Percentiles rank a stretch among this genome's conserved stretches.
These are phyloP conservation scores for Euphydryas editha DNA, from an alignment of 2,888 invertebrate genomes.

Conservation along the genomic window DNA sequence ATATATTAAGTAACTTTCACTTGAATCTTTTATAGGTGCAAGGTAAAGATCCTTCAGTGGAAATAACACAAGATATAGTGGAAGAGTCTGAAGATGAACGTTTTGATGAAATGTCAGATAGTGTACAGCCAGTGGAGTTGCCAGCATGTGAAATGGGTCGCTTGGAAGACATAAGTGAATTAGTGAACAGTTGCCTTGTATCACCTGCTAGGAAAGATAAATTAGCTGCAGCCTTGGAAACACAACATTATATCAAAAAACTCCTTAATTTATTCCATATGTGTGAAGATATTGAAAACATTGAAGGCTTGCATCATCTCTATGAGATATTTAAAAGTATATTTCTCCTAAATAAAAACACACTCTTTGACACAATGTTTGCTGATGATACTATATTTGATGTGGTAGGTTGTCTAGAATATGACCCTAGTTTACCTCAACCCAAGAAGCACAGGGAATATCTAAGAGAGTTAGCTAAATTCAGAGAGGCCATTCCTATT, in stretches of 20 bases:
- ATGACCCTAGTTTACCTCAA: constrained; percentile 94
- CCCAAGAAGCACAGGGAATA: constrained; percentile 98
- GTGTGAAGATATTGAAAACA: constrained; percentile 98
- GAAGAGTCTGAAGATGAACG: constrained; percentile 98
- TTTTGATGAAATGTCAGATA: constrained; percentile 98
- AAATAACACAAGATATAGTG: constrained; percentile 98
- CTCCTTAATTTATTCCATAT: constrained; percentile 97
- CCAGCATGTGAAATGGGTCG: constrained; percentile 97
- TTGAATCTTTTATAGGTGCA: constrained; percentile 88
- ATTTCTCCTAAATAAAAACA: constrained; percentile 98
- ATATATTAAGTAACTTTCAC: background rate
- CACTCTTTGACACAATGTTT: constrained; percentile 98
- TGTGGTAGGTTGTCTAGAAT: constrained; percentile 99
- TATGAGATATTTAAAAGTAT: constrained; percentile 99
- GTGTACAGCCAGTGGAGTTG: constrained; percentile 96
- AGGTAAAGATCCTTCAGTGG: constrained; percentile 99
- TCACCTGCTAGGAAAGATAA: constrained; percentile 97
- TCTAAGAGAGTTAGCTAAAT: constrained; percentile 95
- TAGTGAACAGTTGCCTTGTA: constrained; percentile 93
- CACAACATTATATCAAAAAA: constrained; percentile 97
- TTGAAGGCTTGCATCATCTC: constrained; percentile 96
- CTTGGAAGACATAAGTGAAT: constrained; percentile 97
- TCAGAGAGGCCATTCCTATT: constrained; percentile 97
- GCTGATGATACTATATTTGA: constrained; percentile 98
- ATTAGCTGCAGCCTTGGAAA: constrained; percentile 95